Percentiles rank a stretch among this genome's conserved stretches.
Evolutionary conservation across 2,888 invertebrate species (phyloP).

Genomic region (Ophraella communa): DNA sequence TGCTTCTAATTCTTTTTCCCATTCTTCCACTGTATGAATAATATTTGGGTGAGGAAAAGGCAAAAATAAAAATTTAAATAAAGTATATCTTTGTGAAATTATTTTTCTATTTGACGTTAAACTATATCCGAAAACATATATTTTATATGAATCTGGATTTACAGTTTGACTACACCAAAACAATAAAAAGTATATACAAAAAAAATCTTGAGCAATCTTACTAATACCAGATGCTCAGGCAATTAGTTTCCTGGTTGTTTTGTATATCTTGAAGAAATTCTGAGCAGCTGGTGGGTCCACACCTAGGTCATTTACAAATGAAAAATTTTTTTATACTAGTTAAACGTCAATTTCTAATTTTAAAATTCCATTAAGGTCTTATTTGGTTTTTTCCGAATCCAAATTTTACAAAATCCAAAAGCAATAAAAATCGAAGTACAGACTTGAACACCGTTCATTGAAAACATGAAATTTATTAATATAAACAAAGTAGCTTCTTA

Average conservation of each 20-base stretch:
- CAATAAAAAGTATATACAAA: slow-evolving; percentile 29
- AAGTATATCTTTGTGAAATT: slow-evolving; percentile 7
- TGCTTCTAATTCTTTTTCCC: slow-evolving; percentile 95
- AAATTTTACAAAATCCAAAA: too few relatives aligned
- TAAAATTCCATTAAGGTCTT: background rate
- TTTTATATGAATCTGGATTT: slow-evolving; percentile 5
- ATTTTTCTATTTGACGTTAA: background rate
- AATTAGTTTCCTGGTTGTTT: slow-evolving; percentile 52
- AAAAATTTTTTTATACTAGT: slow-evolving; percentile 19
- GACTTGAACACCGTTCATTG: too few relatives aligned
- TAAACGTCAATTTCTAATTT: slow-evolving; percentile 17
- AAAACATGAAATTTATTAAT: too few relatives aligned
- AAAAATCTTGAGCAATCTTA: slow-evolving; percentile 42
- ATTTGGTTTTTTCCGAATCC: too few relatives aligned
- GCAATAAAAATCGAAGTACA: too few relatives aligned
- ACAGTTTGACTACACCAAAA: background rate
- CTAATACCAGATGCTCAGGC: slow-evolving; percentile 50
- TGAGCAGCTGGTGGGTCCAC: slow-evolving; percentile 52
- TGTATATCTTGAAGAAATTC: slow-evolving; percentile 38
- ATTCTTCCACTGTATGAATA: slow-evolving; percentile 73
- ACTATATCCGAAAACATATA: background rate
- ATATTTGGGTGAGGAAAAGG: slow-evolving; percentile 41
- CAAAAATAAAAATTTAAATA: slow-evolving; percentile 28
- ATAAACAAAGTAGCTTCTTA: too few relatives aligned
- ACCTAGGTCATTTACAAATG: slow-evolving; percentile 40